phyloP scores from a whole-genome alignment of 2,797 vertebrate species.

The Numenius phaeopus region DNA sequence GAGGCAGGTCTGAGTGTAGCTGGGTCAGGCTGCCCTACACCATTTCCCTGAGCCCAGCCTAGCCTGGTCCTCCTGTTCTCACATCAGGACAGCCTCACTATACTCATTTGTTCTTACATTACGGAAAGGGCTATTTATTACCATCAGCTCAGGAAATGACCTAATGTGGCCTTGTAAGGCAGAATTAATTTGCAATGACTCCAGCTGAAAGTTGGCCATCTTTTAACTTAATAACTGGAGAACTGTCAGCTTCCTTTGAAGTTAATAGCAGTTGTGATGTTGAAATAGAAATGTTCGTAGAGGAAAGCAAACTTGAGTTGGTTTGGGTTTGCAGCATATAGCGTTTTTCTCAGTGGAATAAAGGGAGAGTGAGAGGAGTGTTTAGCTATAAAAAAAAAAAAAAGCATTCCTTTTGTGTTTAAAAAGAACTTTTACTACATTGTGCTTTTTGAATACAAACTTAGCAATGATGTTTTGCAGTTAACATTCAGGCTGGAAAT shows the following conservation, averaged over 20 bases:
- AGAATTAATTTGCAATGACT: constrained; percentile 80
- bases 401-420: background rate
- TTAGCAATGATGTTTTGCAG: constrained; percentile 34
- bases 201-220: constrained; percentile 69
- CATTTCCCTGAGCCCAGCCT: background rate
- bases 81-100: constrained; percentile 45
- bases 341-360: constrained; percentile 14
- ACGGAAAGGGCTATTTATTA: constrained; percentile 74
- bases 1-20: background rate
- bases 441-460: background rate
- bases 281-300: constrained; percentile 70
- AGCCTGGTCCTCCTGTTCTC: background rate
- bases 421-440: constrained; percentile 15
- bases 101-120: constrained; percentile 59
- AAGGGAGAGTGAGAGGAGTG: background rate
- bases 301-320: constrained; percentile 58
- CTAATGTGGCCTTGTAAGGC: constrained; percentile 72
- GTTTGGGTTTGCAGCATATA: background rate
- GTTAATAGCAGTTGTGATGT: constrained; percentile 76
- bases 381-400: constrained; percentile 11
- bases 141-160: constrained; percentile 75
- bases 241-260: constrained; percentile 76
- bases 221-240: constrained; percentile 79
- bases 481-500: constrained; percentile 48
- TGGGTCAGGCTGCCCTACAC: background rate